Evolutionary conservation across 2,797 vertebrate genomes (phyloP).

Genomic region (Clarias pachynema): DNA sequence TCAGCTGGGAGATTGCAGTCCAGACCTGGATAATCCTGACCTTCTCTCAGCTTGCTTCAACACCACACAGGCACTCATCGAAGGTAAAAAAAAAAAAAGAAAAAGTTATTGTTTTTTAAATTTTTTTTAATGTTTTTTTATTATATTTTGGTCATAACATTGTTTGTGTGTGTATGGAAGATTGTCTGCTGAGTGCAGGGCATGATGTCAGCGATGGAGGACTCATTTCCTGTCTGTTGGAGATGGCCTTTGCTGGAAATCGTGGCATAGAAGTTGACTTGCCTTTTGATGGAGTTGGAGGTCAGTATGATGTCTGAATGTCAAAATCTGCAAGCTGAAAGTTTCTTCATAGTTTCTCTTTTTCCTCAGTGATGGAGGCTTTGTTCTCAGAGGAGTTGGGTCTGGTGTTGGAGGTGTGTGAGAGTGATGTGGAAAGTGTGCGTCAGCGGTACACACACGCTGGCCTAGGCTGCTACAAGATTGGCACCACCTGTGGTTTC

Average conservation of each 20-base stretch:
- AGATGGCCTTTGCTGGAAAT: constrained; percentile 94
- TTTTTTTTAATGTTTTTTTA: not conserved
- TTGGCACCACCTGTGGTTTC: constrained; percentile 77
- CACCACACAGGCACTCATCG: constrained; percentile 82
- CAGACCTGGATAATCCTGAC: constrained; percentile 82
- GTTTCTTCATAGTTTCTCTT: not conserved
- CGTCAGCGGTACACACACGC: constrained; percentile 71
- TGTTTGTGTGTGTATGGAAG: constrained; percentile 63
- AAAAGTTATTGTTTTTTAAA: not conserved
- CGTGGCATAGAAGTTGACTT: constrained; percentile 82
- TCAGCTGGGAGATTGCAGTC: constrained; percentile 84
- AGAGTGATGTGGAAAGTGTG: constrained; percentile 62
- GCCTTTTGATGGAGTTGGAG: constrained; percentile 67
- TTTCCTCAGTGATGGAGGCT: constrained; percentile 76
- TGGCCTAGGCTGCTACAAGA: constrained; percentile 75
- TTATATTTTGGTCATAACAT: not conserved
- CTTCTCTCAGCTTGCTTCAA: constrained; percentile 79
- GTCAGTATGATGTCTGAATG: constrained; percentile 54
- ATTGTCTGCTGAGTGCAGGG: constrained; percentile 80
- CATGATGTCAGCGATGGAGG: constrained; percentile 93
- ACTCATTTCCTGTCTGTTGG: constrained; percentile 84
- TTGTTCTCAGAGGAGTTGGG: constrained; percentile 90
- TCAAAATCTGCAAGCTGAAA: not conserved
- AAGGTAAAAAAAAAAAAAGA: constrained; percentile 67
- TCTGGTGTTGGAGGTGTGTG: constrained; percentile 82